Base-by-base conservation (phyloP, 2,797 vertebrate genomes). In the Streptopelia turtur region DNA sequence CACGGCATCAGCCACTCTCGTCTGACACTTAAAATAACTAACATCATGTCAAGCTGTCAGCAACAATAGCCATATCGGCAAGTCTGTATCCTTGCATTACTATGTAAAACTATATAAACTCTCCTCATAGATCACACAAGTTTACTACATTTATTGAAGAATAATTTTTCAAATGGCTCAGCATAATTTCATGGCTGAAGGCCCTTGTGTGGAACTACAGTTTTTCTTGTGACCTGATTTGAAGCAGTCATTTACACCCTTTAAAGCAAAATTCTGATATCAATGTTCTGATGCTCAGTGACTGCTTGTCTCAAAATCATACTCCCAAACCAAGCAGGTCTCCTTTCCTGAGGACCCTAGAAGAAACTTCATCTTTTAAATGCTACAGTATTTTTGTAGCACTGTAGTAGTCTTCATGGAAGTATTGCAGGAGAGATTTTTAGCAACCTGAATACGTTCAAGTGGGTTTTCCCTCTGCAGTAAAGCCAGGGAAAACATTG, bases 1-100 rank as follows among this genome's bases (percentile, higher is more conserved):
- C 76, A 81, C 50, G 86, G 90, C 95, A 95, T 95, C 92, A 96
- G 92, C 93, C 84, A 95, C 95, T 97, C 96, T 97, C 95, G 97
- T 95, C 96, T 97, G 97, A 97, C 97, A 97, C 93, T 96, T 93
- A 91, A 83, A 96, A 97, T 97, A 96, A 95, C 94, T 86, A 96
- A 96, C 93, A 93, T 91, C 90, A 82, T 91, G 93, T 97, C 97
- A 96, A 97, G 92, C 94, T 98, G 97, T 98, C 96, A 93, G 76
- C 84, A 97, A 76, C 59, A 39, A 98, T 97, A 97, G 96, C 95
- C 97, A 90, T 76, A 70, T 87, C 94, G 95, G 93, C 97, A 97
- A 91, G 94, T 77, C 95, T 93, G 64, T 91, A 90, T 79, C 82
- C 59, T 86, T 50, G 37, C 78, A 87, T 92, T 94, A 74, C 84